These are phyloP conservation scores for Megalurothrips usitatus DNA, from an alignment of 2,888 invertebrate species.

Conservation along the genomic window DNA sequence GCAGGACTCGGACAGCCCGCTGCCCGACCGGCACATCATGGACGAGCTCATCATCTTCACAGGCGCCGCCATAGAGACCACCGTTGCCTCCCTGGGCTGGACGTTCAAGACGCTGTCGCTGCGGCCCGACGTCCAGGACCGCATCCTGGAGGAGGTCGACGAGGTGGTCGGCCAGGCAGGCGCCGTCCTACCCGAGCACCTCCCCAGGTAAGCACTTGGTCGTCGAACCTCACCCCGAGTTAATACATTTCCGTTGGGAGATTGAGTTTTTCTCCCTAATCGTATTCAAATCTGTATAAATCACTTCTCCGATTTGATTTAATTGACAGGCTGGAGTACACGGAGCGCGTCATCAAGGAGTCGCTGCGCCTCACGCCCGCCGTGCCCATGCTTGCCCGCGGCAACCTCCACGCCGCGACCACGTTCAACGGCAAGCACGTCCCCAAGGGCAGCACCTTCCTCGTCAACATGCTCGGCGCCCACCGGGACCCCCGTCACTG, in stretches of 20 bases:
- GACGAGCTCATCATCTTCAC: background rate
- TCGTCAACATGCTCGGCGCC: background rate
- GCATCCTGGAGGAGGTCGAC: background rate
- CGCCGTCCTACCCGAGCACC: background rate
- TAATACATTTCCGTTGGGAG: background rate
- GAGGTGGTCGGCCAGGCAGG: background rate
- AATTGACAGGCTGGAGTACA: background rate
- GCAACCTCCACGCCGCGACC: background rate
- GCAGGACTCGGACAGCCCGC: too few species aligned
- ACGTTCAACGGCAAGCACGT: background rate
- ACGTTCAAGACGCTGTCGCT: background rate
- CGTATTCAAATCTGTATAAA: too few species aligned
- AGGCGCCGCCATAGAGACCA: background rate
- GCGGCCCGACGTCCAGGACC: background rate
- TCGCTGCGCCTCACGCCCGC: background rate
- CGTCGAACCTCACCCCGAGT: too few species aligned
- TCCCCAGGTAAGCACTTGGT: background rate
- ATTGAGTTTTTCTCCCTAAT: too few species aligned
- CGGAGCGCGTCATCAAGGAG: background rate
- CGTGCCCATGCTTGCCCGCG: background rate
- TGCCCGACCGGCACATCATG: background rate
- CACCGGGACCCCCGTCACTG: background rate
- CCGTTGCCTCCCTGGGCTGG: background rate
- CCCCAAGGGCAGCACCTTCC: background rate
- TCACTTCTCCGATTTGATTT: too few species aligned